Evolutionary conservation across 2,113 vertebrate genomes (phyloP).

Genomic region (Pseudorectes ferrugineus): DNA sequence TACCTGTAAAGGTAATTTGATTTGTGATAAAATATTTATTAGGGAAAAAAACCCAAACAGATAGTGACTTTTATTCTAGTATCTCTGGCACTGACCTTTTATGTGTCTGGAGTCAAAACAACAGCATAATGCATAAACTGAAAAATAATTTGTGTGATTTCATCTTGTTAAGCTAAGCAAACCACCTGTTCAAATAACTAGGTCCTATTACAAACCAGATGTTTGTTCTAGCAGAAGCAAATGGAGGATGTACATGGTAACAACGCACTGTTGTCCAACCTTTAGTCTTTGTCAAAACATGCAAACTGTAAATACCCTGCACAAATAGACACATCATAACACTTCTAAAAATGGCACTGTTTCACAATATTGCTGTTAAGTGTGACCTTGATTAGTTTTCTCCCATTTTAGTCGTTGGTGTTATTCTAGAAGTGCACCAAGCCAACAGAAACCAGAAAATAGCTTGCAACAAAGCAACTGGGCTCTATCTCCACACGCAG

Average conservation of each 20-base stretch:
- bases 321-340: background rate
- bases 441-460: background rate
- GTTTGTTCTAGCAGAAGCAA: background rate
- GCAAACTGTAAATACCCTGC: background rate
- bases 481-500: background rate
- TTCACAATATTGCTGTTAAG: background rate
- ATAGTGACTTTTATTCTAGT: background rate
- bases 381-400: background rate
- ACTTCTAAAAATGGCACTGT: background rate
- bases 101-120: background rate
- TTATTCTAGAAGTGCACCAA: background rate
- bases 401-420: background rate
- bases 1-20: background rate
- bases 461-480: background rate
- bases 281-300: background rate
- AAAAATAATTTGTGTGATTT: background rate
- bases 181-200: conserved; percentile 1
- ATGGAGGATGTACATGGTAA: background rate
- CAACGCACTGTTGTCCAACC: background rate
- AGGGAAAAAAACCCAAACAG: background rate
- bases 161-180: background rate
- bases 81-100: background rate
- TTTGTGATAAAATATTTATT: background rate
- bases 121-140: background rate
- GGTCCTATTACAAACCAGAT: background rate